Conservation (phyloP, 2,113 vertebrate species). For the Ageneiosus marmoratus region DNA sequence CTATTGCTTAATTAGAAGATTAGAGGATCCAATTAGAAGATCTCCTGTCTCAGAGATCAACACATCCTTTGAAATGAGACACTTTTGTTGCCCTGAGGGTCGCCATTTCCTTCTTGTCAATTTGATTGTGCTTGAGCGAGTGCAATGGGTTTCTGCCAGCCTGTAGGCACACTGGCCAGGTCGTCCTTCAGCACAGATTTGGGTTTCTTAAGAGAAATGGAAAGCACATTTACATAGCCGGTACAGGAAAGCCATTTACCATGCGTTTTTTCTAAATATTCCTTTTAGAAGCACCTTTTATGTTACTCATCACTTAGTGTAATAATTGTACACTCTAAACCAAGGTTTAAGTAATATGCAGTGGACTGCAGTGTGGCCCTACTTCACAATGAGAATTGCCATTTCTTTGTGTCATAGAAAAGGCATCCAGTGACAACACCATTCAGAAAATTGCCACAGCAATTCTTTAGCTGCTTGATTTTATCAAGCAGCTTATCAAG, state of each 20-base stretch:
- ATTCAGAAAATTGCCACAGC: constrained; percentile 37
- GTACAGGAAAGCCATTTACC: constrained; percentile 17
- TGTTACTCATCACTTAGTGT: constrained; percentile 34
- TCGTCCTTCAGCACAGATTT: constrained; percentile 32
- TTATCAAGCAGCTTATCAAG: constrained; percentile 1
- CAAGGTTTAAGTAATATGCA: constrained; percentile 32
- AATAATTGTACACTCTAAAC: constrained; percentile 14
- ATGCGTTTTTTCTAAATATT: constrained; percentile 11
- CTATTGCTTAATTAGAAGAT: constrained; percentile 76
- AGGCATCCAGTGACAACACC: constrained; percentile 35
- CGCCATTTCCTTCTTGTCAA: constrained; percentile 43
- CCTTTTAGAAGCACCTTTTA: constrained; percentile 9
- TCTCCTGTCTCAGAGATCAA: constrained; percentile 72
- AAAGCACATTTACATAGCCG: constrained; percentile 26
- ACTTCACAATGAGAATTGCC: not conserved
- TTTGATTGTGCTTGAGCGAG: constrained; percentile 51
- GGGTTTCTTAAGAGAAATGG: constrained; percentile 19
- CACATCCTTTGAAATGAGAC: constrained; percentile 69
- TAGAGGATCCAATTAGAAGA: constrained; percentile 78
- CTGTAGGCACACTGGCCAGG: constrained; percentile 38
- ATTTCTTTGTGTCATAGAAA: constrained; percentile 38
- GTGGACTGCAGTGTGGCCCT: constrained; percentile 30
- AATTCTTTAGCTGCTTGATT: not conserved
- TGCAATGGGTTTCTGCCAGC: constrained; percentile 44
- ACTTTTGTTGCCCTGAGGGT: constrained; percentile 51